Base-by-base conservation (phyloP, 2,888 invertebrate genomes). In the Endotricha flammealis region DNA sequence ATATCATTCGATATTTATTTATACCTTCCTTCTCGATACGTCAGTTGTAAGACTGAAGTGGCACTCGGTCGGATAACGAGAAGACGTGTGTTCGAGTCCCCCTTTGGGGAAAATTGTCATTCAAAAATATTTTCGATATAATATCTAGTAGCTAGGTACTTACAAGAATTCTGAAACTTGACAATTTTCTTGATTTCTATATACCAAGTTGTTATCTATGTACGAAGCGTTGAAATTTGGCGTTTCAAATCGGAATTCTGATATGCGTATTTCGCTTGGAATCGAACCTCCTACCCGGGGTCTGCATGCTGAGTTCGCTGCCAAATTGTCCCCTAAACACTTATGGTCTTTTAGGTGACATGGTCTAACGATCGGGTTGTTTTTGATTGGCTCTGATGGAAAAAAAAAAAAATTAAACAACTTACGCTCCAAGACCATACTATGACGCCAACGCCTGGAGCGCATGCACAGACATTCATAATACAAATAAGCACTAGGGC, bases 141-240 rank as follows among this genome's bases (percentile, higher is more conserved):
- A 16, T 9, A 23, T 10, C 9, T 7, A 13, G 29, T 7, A 11
- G 2, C 29, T n/a, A 29, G n/a, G 38, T 50, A 79, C 82, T 76
- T 50, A 83, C 82, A 62, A 76, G 42, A 73, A 83, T 27, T 78
- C 73, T 0, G 76, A 68, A 3, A 78, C 58, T 4, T 4, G 38
- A 36, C 83, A 83, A 7, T 50, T 57, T 7, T 82, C 34, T 7
- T 68, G 65, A 4, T 81, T 81, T 0, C 55, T 54, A 1, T 80
- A 53, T 2, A 56, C 37, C 14, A 78, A 29, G 1, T 65, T 44
- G 0, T 44, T 36, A 32, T 85, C 83, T 0, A 74, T 43, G 28
- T 74, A 75, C 0, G 72, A 60, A 0, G 74, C 41, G 44, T 83
- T 82, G 59, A 85, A 83, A 49, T 38, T 58, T 0, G 82, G 74